Evolutionary conservation across 2,113 vertebrate genomes (phyloP), one percentile per base, ranked within the genome.

Genomic region (Nothobranchius kuhntae): DNA sequence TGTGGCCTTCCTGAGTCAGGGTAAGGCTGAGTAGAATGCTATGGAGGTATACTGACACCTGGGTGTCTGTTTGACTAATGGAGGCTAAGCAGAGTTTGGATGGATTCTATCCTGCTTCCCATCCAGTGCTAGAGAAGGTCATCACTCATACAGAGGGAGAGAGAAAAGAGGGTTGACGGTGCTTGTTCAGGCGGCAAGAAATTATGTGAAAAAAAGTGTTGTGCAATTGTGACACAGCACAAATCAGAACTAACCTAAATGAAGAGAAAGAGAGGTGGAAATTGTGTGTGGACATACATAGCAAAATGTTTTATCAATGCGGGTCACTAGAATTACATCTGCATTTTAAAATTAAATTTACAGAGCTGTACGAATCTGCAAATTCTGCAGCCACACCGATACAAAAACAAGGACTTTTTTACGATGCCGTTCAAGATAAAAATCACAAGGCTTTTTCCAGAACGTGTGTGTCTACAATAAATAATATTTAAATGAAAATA

Each of bases 51-150:
- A 75, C 73, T 73, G 80, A 86, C 84, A 84, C 64, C 65, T 73
- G 71, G 67, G 64, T 86, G 84, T 89, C 77, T 80, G 75, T 55
- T 70, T 88, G 87, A 89, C 75, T 89, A 83, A 89, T 89, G 82
- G 82, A 73, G 71, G 50, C 53, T n/a, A 57, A 75, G 70, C 72
- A 73, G 65, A 81, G 82, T 80, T 76, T 80, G 75, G 84, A 86
- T 85, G 80, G 82, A 78, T 85, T 83, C 86, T 75, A 72, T 84
- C 84, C 71, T 76, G 73, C 70, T 80, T 77, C 75, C 78, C 68
- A 81, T 80, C 73, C 78, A 68, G 38, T 42, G 46, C 61, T 21
- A 47, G 65, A 76, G 75, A 83, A 77, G 82, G 77, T 85, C 80
- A 88, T 88, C 82, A 86, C 63, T 89, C 82, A 88, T 68, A 67